Evolutionary conservation across 2,888 invertebrate species (phyloP), one percentile per base, ranked within the genome.

Genomic region (Tribolium freemani): DNA sequence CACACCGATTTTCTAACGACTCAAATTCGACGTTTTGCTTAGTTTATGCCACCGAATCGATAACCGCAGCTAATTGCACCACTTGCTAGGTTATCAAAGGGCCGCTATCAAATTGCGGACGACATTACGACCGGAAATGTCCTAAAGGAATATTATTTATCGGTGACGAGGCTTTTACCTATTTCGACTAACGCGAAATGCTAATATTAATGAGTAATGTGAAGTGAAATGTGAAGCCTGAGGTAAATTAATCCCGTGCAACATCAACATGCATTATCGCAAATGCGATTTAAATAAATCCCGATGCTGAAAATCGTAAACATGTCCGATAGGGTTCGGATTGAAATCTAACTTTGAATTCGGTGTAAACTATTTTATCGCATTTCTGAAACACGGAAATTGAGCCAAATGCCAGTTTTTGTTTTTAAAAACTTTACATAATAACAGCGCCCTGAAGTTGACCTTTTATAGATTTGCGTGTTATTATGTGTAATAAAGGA

Each of bases 31-130:
- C 20, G 4, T 20, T 48, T 48, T 46, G 45, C 48, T 63, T 63
- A 51, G 51, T 50, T 63, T 63, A 61, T 63, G 54, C 44, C 10
- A 44, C 13, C 16, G 44, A 44, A 31, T 31, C 64, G 53, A 64
- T 64, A 64, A 64, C 54, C 64, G 26, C 64, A 64, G 45, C 64
- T 64, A 64, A 64, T 64, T 64, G 64, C 54, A 54, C 16, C 54
- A 54, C 45, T 64, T 64, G 64, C 5, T 26, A 5, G 53, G 26
- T 53, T 54, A 64, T 64, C 53, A 54, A 64, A 54, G 16, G 64
- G 16, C 54, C 54, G 53, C 64, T 54, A 64, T 64, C n/a, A 20
- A 30, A 51, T 63, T 63, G 63, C 30, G 48, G 63, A 13, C 45
- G 21, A 11, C 30, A 11, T 61, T 48, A 61, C 45, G 48, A 11